Conservation (phyloP, 2,797 vertebrate species). For the Argyrosomus regius region DNA sequence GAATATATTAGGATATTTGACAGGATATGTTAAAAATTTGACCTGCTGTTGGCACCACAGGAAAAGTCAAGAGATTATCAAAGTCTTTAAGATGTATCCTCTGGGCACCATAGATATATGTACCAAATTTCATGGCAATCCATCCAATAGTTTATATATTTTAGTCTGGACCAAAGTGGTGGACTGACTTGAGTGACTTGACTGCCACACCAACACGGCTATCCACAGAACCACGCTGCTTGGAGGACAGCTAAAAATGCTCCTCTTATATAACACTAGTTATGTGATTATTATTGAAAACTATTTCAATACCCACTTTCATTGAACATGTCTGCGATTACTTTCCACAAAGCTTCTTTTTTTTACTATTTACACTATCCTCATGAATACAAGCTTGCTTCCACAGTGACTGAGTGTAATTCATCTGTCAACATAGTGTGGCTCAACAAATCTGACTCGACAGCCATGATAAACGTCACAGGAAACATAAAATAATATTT, state of each 20-base stretch:
- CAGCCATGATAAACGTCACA: slow-evolving; percentile 23
- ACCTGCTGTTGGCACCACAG: neutral
- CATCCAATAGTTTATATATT: neutral
- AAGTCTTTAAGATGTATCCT: neutral
- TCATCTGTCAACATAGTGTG: slow-evolving; percentile 28
- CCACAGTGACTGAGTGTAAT: slow-evolving; percentile 13
- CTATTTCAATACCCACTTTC: neutral
- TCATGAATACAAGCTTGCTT: slow-evolving; percentile 24
- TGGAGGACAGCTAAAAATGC: neutral
- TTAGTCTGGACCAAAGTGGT: neutral
- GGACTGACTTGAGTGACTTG: neutral
- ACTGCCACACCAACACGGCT: neutral
- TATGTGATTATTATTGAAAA: slow-evolving; percentile 24
- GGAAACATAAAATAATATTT: slow-evolving; percentile 26
- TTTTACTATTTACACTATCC: neutral
- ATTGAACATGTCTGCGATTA: slow-evolving; percentile 18
- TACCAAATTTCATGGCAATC: neutral
- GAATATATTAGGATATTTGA: neutral
- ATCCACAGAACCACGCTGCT: neutral
- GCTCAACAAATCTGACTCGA: slow-evolving; percentile 38
- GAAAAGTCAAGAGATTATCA: neutral
- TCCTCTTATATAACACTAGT: neutral
- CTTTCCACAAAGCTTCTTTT: slow-evolving; percentile 18
- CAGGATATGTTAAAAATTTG: neutral
- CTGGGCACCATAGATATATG: neutral